These are phyloP conservation scores for Nasonia longicornis DNA, from an alignment of 1,140 invertebrate genomes.

Conservation along the genomic window DNA sequence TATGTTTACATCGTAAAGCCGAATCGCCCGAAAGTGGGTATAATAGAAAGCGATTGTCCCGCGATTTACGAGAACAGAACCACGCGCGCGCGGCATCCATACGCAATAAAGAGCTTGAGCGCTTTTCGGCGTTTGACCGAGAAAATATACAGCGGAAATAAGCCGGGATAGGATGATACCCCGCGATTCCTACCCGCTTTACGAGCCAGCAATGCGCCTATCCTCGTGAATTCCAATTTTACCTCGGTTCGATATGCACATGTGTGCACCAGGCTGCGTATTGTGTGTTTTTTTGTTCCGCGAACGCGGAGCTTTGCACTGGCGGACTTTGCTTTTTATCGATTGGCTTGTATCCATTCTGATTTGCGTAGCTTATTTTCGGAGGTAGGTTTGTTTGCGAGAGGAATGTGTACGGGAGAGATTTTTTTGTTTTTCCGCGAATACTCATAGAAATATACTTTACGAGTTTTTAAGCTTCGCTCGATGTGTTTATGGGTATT, in stretches of 20 bases:
- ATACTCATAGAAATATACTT: background rate
- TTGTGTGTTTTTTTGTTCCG: background rate
- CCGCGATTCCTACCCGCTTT: slow-evolving; percentile 20
- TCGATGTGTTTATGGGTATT: too few relatives aligned
- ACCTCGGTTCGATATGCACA: background rate
- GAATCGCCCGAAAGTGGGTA: background rate
- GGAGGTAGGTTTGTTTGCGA: background rate
- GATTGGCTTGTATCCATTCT: background rate
- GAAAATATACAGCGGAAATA: slow-evolving; percentile 19
- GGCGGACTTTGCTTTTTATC: background rate
- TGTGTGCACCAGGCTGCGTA: background rate
- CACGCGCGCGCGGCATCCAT: background rate
- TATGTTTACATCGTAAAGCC: background rate
- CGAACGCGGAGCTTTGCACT: background rate
- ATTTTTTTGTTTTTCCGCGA: background rate
- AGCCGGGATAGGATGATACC: slow-evolving; percentile 8
- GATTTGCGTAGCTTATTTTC: slow-evolving; percentile 4
- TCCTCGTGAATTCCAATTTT: slow-evolving; percentile 38
- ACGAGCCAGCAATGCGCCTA: background rate
- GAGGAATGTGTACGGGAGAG: background rate
- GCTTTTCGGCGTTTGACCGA: slow-evolving; percentile 19
- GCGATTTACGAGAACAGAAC: background rate
- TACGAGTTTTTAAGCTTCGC: background rate
- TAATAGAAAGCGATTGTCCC: background rate
- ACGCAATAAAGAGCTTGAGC: slow-evolving; percentile 17